phyloP scores from a whole-genome alignment of 2,113 vertebrate genomes.

The Callorhinus ursinus region DNA sequence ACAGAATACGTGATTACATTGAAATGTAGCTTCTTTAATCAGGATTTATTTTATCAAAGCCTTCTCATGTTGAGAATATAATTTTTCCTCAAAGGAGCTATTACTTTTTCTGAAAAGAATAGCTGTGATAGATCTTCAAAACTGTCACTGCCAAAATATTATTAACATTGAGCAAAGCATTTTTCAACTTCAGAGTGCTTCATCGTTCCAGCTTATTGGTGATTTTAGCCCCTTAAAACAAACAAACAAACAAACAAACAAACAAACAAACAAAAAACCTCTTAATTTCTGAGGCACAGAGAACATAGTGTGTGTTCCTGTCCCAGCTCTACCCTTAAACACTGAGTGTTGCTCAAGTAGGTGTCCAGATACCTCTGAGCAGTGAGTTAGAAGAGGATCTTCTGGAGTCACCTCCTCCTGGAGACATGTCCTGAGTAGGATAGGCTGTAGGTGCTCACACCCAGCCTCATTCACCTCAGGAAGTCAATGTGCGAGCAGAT shows the following conservation, averaged over 20 bases:
- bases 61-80: constrained; percentile 46
- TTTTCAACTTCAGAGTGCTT: not conserved
- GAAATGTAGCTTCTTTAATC: constrained; percentile 28
- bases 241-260: not conserved
- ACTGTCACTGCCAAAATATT: constrained; percentile 67
- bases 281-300: not conserved
- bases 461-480: not conserved
- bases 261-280: not conserved
- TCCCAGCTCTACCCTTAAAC: not conserved
- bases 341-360: not conserved
- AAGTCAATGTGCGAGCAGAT: too few relatives aligned
- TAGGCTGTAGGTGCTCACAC: not conserved
- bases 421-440: not conserved
- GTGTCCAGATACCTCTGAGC: not conserved
- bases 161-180: constrained; percentile 6
- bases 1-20: not conserved
- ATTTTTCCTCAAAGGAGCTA: constrained; percentile 48
- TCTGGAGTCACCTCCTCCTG: not conserved
- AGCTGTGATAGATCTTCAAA: not conserved
- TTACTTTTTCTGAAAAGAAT: constrained; percentile 58
- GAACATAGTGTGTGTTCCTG: rapidly evolving
- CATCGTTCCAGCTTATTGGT: constrained; percentile 28
- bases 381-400: not conserved
- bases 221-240: constrained; percentile 54
- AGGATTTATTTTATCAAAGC: constrained; percentile 43